A percentile compares a stretch with the other conserved stretches of the same genome.
These are phyloP conservation scores for Arothron firmamentum DNA, from an alignment of 2,113 vertebrate genomes.

Conservation along the genomic window DNA sequence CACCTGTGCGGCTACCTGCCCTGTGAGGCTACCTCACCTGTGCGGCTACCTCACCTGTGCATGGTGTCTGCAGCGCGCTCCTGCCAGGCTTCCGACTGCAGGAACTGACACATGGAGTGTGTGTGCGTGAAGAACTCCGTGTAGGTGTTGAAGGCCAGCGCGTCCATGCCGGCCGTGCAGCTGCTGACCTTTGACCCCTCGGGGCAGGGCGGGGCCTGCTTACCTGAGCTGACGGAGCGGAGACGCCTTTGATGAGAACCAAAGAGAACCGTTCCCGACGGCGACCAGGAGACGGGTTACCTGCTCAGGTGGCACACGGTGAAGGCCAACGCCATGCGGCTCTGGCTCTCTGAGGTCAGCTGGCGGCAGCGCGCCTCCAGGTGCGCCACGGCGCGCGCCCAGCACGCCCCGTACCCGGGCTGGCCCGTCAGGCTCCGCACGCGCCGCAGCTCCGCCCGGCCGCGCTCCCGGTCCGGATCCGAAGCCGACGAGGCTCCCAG, in stretches of 20 bases:
- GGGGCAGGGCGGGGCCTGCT: slow-evolving; percentile 72
- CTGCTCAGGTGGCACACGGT: slow-evolving; percentile 75
- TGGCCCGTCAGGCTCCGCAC: slow-evolving; percentile 54
- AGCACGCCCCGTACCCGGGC: slow-evolving; percentile 68
- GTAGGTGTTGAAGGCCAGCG: slow-evolving; percentile 76
- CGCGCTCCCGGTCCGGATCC: slow-evolving; percentile 26
- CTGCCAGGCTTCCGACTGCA: slow-evolving; percentile 80
- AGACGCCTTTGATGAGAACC: background rate
- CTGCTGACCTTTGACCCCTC: slow-evolving; percentile 67
- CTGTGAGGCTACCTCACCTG: background rate
- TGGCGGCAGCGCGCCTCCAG: slow-evolving; percentile 63
- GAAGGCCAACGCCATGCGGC: slow-evolving; percentile 68
- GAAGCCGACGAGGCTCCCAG: background rate
- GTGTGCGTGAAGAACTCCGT: slow-evolving; percentile 83
- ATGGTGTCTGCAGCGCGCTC: slow-evolving; percentile 68
- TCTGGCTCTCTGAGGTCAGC: slow-evolving; percentile 72
- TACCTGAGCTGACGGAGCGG: slow-evolving; percentile 68
- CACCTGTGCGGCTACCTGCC: no score
- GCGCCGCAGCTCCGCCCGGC: slow-evolving; percentile 50
- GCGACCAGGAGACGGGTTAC: slow-evolving; percentile 35
- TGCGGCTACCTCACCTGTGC: slow-evolving; percentile 63
- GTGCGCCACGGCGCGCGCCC: slow-evolving; percentile 64
- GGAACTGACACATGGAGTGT: slow-evolving; percentile 79
- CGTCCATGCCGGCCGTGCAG: slow-evolving; percentile 77
- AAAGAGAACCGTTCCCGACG: no score